These are phyloP conservation scores for Hirundo rustica DNA, from an alignment of 2,797 vertebrate species.

Conservation along the genomic window DNA sequence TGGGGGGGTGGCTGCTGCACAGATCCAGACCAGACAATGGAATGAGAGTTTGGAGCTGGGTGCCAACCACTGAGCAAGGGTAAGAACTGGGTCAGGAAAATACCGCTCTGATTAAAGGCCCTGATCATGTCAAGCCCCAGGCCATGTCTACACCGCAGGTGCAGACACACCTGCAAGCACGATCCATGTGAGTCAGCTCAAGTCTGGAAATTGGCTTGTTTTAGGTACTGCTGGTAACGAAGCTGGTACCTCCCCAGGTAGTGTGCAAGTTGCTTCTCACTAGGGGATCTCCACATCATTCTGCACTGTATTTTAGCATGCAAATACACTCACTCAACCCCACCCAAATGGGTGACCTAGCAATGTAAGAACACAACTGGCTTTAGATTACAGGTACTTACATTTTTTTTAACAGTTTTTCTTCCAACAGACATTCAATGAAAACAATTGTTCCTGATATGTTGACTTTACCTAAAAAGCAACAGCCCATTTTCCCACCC, in stretches of 20 bases:
- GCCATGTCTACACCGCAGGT: constrained; percentile 62
- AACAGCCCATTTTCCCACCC: not conserved
- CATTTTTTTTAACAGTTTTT: not conserved
- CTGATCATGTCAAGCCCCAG: constrained; percentile 30
- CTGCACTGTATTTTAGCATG: not conserved
- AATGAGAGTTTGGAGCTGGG: not conserved
- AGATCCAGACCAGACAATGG: not conserved
- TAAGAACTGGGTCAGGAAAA: constrained; percentile 65
- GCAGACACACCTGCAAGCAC: constrained; percentile 56
- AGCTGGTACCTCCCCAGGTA: not conserved
- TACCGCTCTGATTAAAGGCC: constrained; percentile 36
- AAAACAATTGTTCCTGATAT: not conserved
- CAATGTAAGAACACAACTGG: not conserved
- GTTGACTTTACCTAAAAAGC: not conserved
- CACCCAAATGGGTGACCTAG: not conserved
- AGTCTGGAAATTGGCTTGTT: not conserved
- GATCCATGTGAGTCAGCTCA: constrained; percentile 13
- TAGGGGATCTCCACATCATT: not conserved
- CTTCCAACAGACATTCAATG: not conserved
- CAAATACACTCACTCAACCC: not conserved
- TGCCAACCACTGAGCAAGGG: constrained; percentile 8
- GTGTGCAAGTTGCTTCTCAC: not conserved
- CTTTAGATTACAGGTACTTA: not conserved
- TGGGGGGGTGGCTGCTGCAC: not conserved
- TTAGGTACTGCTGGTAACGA: not conserved